These are phyloP conservation scores for Poeciliopsis prolifica DNA, from an alignment of 2,113 vertebrate genomes.

Conservation along the genomic window DNA sequence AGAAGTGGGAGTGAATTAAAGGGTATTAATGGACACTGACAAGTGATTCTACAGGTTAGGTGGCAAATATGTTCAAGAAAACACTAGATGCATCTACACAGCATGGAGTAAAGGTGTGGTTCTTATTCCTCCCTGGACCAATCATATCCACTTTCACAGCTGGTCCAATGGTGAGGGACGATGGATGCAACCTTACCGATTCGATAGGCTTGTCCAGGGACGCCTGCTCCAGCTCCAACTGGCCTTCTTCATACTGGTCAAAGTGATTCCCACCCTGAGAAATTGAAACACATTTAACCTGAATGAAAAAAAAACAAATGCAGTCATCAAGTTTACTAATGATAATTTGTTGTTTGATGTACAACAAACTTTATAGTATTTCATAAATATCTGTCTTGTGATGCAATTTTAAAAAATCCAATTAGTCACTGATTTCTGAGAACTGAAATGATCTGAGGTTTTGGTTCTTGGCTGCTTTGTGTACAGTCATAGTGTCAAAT, in stretches of 20 bases:
- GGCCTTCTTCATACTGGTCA: conserved; percentile 99
- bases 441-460: not conserved
- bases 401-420: too few species aligned
- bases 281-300: conserved; percentile 22
- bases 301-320: not conserved
- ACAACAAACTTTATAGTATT: not conserved
- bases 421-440: not conserved
- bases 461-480: not conserved
- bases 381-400: too few species aligned
- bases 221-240: conserved; percentile 97
- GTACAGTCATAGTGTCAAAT: not conserved
- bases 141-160: conserved; percentile 85
- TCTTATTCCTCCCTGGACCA: conserved; percentile 79
- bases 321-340: not conserved
- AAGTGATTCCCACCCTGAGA: conserved; percentile 98
- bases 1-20: conserved; percentile 50
- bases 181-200: conserved; percentile 90
- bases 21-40: conserved; percentile 66
- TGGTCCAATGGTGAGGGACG: conserved; percentile 67
- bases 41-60: conserved; percentile 67
- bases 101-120: conserved; percentile 59
- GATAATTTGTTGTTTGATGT: not conserved
- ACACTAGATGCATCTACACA: conserved; percentile 68
- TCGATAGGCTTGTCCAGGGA: conserved; percentile 99
- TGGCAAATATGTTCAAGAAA: conserved; percentile 57